phyloP scores from a whole-genome alignment of 2,888 invertebrate genomes.

The Lasiommata megera region DNA sequence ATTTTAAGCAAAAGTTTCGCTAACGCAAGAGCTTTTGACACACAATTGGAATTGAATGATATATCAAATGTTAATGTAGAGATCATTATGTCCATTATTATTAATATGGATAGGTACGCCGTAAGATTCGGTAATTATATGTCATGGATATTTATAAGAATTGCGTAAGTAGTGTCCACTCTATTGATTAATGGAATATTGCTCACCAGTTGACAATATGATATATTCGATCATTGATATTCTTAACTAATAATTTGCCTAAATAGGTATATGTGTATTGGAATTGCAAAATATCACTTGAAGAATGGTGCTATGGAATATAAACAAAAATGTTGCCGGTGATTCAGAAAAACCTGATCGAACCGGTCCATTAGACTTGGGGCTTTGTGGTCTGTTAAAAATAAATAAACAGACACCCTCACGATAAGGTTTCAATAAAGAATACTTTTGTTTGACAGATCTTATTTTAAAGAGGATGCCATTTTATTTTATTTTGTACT shows the following conservation, averaged over 20 bases:
- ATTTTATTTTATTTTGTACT: not conserved
- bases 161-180: conserved; percentile 7
- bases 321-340: conserved; percentile 35
- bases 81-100: not conserved
- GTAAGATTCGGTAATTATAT: conserved; percentile 7
- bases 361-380: conserved; percentile 62
- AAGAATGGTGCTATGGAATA: conserved; percentile 22
- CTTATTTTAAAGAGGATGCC: conserved; percentile 9
- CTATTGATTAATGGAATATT: conserved; percentile 5
- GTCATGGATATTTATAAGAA: conserved; percentile 13
- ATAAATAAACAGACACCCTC: conserved; percentile 55
- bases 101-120: no score
- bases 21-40: no score
- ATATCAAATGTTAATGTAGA: no score
- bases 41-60: no score
- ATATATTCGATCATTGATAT: conserved; percentile 2
- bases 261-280: no score
- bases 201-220: not conserved
- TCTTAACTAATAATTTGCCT: no score
- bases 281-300: conserved; percentile 14
- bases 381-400: conserved; percentile 55
- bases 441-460: conserved; percentile 28
- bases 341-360: conserved; percentile 54
- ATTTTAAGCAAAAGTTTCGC: no score
- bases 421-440: conserved; percentile 43